Evolutionary conservation across 2,797 vertebrate species (phyloP), one percentile per base, ranked within the genome.

Genomic region (Carcharodon carcharias): DNA sequence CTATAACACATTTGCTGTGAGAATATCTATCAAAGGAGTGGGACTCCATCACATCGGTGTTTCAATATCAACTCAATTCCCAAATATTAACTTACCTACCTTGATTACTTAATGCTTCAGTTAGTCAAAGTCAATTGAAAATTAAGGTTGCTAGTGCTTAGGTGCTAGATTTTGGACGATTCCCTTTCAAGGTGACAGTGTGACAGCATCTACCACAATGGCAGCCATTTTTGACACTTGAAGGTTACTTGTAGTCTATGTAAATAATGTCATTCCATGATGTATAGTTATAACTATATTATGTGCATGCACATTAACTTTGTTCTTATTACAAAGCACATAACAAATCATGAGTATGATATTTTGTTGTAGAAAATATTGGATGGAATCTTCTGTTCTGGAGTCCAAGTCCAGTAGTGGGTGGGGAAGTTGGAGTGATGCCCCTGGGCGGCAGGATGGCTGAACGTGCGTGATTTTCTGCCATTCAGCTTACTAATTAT

Each of bases 61-160:
- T 9, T 95, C 45, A 35, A 95, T 54, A 56, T 28, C 16, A 58
- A 77, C 31, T 56, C 69, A 73, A 35, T 71, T 35, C 45, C 67
- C 50, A 73, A 45, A 56, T 95, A 77, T 35, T 95, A 77, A 54
- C 50, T 95, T 71, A 77, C 31, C 23, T 85, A 50, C 40, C 40
- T 85, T 85, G 40, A 65, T 56, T 77, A 77, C 54, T 71, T 73
- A 31, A 95, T 73, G 69, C 12, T 71, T 21, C 31, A 71, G 56
- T 95, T 35, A 77, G 67, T 16, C 54, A 50, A 95, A 95, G 71
- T 71, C 45, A 73, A 26, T 56, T 77, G 94, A 95, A 95, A 56
- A 56, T 95, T 77, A 69, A 95, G 28, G 26, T 73, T 95, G 31
- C 67, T 67, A 45, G 50, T 18, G 67, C 31, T 73, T 56, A 56